These are phyloP conservation scores for Cydia splendana DNA, from an alignment of 1,140 invertebrate species.

Conservation along the genomic window DNA sequence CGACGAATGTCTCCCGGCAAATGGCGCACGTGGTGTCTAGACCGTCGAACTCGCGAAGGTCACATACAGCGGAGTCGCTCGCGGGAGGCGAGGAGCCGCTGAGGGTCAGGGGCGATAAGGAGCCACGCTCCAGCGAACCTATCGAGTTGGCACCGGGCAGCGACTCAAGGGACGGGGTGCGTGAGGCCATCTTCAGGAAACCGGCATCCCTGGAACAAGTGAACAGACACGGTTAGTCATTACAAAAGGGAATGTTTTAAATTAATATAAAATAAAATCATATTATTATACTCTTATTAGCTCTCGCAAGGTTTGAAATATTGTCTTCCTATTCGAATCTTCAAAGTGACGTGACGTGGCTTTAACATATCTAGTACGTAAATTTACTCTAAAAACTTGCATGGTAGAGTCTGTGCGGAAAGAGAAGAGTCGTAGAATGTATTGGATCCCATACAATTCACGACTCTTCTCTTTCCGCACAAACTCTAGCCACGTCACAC, in stretches of 20 bases:
- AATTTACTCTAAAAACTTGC: too few relatives aligned
- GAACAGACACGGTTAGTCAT: constrained; percentile 38
- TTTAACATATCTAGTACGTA: too few relatives aligned
- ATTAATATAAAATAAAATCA: not conserved
- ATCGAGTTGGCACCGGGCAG: constrained; percentile 92
- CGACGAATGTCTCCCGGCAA: constrained; percentile 88
- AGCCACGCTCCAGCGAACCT: constrained; percentile 88
- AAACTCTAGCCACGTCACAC: too few relatives aligned
- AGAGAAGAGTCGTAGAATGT: too few relatives aligned
- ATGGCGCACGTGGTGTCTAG: constrained; percentile 86
- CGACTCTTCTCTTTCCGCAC: too few relatives aligned
- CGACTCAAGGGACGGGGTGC: constrained; percentile 94
- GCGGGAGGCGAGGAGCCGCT: constrained; percentile 90
- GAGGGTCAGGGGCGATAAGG: constrained; percentile 87
- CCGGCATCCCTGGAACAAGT: constrained; percentile 80
- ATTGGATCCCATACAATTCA: too few relatives aligned
- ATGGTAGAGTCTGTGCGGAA: too few relatives aligned
- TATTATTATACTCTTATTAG: too few relatives aligned
- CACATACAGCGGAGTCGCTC: constrained; percentile 89
- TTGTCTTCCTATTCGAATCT: too few relatives aligned
- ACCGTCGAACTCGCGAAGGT: constrained; percentile 80
- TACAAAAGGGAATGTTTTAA: not conserved
- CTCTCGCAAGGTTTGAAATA: too few relatives aligned
- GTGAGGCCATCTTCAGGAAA: constrained; percentile 81
- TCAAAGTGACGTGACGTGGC: too few relatives aligned